Evolutionary conservation across 2,888 invertebrate genomes (phyloP), one percentile per base, ranked within the genome.

Genomic region (Leptinotarsa rubiginosa): DNA sequence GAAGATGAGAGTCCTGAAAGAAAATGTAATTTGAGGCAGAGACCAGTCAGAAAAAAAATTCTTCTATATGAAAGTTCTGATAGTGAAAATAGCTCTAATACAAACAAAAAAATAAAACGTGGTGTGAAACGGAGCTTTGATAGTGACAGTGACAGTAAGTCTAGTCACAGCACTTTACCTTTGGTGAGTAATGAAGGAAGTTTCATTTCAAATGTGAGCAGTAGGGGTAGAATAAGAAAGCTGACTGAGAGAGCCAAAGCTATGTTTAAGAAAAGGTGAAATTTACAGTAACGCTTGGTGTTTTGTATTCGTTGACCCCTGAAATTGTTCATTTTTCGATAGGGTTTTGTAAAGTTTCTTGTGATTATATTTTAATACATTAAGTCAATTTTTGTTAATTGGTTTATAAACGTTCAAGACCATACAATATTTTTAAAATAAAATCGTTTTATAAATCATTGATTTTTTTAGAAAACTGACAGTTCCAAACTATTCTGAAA

Each of bases 171-270:
- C 65, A 52, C 68, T 12, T 18, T 31, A 18, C 31, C 13, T 18
- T n/a, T 20, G 52, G 16, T 49, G 68, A 86, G 78, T 65, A 74
- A 78, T 13, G 77, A 80, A 7, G 75, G 86, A 4, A 81, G 78
- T 20, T 84, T 81, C 71, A 80, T 87, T 75, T 87, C 87, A 18
- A 87, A 86, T 56, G 91, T 93, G 49, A 95, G 94, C 85, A 96
- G 96, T 82, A 91, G 97, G 70, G 97, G 97, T 3, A 91, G 97
- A 59, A 92, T 97, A 72, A 91, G 97, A 70, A 94, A 93, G 87
- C 91, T 96, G 81, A 96, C 96, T 41, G 92, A 94, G 73, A 92
- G 94, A 85, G 95, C 94, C 75, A 90, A 93, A 69, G 93, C 94
- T 68, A 79, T 87, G 50, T 82, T 87, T 76, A 86, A 84, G 74